Conservation (phyloP, 2,113 vertebrate genomes). For the Dunckerocampus dactyliophorus region DNA sequence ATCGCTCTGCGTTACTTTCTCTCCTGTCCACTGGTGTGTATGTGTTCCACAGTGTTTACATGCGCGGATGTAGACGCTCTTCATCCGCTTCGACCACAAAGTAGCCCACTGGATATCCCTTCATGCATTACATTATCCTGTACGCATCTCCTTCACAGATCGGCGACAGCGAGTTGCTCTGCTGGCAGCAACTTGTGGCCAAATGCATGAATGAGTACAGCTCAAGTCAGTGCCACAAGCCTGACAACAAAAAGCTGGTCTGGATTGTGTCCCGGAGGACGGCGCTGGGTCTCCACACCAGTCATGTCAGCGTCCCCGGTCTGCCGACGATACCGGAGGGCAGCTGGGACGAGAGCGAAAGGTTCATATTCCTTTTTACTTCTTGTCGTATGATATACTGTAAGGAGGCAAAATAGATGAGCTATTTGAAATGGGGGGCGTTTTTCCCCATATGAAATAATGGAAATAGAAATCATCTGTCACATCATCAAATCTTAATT, state of each 20-base stretch:
- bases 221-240: constrained; percentile 90
- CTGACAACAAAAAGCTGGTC: constrained; percentile 90
- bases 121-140: no score
- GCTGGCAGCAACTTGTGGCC: constrained; percentile 89
- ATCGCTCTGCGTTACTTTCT: no score
- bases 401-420: neutral
- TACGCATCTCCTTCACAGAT: constrained; percentile 70
- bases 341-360: constrained; percentile 81
- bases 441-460: no score
- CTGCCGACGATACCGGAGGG: constrained; percentile 91
- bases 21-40: no score
- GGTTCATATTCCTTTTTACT: constrained; percentile 64
- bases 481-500: no score
- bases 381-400: neutral
- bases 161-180: constrained; percentile 79
- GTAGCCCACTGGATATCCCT: no score
- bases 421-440: neutral
- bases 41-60: no score
- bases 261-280: constrained; percentile 95
- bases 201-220: constrained; percentile 89
- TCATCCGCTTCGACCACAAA: no score
- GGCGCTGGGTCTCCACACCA: constrained; percentile 86
- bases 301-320: constrained; percentile 86
- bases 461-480: no score
- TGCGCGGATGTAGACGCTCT: no score